phyloP scores from a whole-genome alignment of 2,888 invertebrate species.

The Eubasilissa splendida region DNA sequence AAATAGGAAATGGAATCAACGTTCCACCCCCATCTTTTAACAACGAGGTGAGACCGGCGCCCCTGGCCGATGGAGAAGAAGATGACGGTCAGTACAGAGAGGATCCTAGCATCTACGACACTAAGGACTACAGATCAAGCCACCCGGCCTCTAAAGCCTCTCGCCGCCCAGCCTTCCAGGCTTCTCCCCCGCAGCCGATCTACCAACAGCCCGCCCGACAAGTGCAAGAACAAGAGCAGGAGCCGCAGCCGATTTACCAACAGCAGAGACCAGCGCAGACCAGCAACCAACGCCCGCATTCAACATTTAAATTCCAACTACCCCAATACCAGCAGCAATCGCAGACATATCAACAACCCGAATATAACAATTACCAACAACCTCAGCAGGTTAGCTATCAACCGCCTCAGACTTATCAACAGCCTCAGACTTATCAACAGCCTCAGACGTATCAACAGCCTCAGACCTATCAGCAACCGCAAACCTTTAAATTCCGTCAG shows the following conservation, averaged over 20 bases:
- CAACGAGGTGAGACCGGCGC: slow-evolving; percentile 68
- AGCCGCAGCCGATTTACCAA: slow-evolving; percentile 63
- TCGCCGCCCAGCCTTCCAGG: slow-evolving; percentile 61
- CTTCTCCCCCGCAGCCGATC: slow-evolving; percentile 60
- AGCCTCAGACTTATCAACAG: slow-evolving; percentile 61
- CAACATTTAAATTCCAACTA: slow-evolving; percentile 65
- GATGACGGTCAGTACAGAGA: slow-evolving; percentile 91
- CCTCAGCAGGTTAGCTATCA: slow-evolving; percentile 58
- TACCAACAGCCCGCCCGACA: slow-evolving; percentile 64
- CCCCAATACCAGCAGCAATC: slow-evolving; percentile 68
- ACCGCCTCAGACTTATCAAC: slow-evolving; percentile 63
- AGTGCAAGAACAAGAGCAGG: slow-evolving; percentile 54
- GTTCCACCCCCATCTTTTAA: slow-evolving; percentile 85
- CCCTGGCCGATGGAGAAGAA: slow-evolving; percentile 76
- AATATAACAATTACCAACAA: slow-evolving; percentile 53
- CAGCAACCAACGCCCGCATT: slow-evolving; percentile 59
- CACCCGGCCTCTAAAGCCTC: slow-evolving; percentile 64
- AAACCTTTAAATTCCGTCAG: slow-evolving; percentile 42
- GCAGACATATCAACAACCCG: slow-evolving; percentile 59
- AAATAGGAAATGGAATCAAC: slow-evolving; percentile 78
- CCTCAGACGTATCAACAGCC: slow-evolving; percentile 65
- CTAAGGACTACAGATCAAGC: slow-evolving; percentile 76
- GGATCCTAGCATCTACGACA: slow-evolving; percentile 85
- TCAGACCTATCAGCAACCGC: slow-evolving; percentile 61
- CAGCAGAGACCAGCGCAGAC: slow-evolving; percentile 64